Evolutionary conservation across 2,888 invertebrate species (phyloP), one percentile per base, ranked within the genome.

Genomic region (Dorcus parallelipipedus): DNA sequence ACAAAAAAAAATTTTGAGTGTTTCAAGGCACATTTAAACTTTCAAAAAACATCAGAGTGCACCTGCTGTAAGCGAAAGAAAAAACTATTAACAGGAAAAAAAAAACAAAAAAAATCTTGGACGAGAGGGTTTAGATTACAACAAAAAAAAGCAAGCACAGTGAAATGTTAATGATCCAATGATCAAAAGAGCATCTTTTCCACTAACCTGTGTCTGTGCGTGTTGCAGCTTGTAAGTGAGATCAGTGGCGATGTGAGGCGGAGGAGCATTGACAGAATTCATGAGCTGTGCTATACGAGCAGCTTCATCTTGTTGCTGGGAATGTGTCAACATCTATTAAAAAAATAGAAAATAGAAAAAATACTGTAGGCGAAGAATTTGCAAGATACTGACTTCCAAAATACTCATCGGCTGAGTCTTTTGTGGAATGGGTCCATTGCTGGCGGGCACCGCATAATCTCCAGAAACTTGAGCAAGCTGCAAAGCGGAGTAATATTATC

Each of bases 391-490:
- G 72, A 81, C 86, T 83, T 87, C 86, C 64, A 86, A 72, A 62
- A 86, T 76, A 63, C 82, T 84, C 83, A 85, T 82, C 23, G 83
- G 80, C 63, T 78, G 77, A 60, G 78, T 76, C 63, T 75, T 73
- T 43, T 53, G 54, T 56, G 76, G 70, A 63, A 78, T 73, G 49
- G 81, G 80, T 48, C 82, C 82, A 70, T 84, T 82, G 49, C 58
- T 69, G 52, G 86, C 85, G 60, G 86, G 78, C 59, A 85, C 83
- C 61, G 84, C 85, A 75, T 86, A 86, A 9, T 86, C 86, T 68
- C 86, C 86, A 49, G 84, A 84, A 67, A 86, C 86, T 76, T 88
- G 87, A 74, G 86, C 87, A 79, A 88, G 73, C 87, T 87, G 71
- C 5, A 72, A 73, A 63, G 52, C 6, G n/a, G 26, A 40, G 26